A percentile compares a stretch with the other conserved stretches of the same genome.
phyloP scores from a whole-genome alignment of 1,140 invertebrate genomes.

The Parapsyche elsis region DNA sequence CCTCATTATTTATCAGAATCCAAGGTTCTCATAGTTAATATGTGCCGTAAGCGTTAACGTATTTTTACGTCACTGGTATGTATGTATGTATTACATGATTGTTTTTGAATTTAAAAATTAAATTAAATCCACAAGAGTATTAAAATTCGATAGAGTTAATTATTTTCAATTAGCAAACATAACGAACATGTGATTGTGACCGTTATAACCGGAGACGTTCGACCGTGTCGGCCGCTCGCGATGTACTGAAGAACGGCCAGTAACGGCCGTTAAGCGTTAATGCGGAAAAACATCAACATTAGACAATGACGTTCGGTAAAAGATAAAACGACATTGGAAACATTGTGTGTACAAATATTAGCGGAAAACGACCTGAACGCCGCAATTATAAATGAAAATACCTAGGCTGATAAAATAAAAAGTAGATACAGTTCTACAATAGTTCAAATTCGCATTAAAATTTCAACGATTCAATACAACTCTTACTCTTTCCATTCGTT shows the following conservation, averaged over 20 bases:
- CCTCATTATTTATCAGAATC: background rate
- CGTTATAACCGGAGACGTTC: conserved; percentile 7
- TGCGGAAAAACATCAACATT: conserved; percentile 10
- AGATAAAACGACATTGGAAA: too few species aligned
- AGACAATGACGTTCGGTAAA: background rate
- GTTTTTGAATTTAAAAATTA: too few species aligned
- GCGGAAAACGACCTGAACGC: too few species aligned
- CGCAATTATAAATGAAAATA: too few species aligned
- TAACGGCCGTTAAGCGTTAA: conserved; percentile 8
- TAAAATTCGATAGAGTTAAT: background rate
- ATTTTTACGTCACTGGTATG: background rate
- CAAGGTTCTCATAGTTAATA: background rate
- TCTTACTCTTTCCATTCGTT: too few species aligned
- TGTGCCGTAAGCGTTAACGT: background rate
- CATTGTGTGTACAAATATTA: too few species aligned
- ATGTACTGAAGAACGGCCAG: background rate
- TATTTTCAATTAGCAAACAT: background rate
- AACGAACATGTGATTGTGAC: background rate
- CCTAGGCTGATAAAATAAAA: too few species aligned
- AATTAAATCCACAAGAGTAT: too few species aligned
- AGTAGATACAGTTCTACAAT: too few species aligned
- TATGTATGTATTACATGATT: too few species aligned
- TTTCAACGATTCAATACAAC: too few species aligned
- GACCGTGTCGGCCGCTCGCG: conserved; percentile 3
- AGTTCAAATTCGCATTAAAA: too few species aligned